Evolutionary conservation across 2,888 invertebrate species (phyloP), one percentile per base, ranked within the genome.

Genomic region (Temnothorax unifasciatus): DNA sequence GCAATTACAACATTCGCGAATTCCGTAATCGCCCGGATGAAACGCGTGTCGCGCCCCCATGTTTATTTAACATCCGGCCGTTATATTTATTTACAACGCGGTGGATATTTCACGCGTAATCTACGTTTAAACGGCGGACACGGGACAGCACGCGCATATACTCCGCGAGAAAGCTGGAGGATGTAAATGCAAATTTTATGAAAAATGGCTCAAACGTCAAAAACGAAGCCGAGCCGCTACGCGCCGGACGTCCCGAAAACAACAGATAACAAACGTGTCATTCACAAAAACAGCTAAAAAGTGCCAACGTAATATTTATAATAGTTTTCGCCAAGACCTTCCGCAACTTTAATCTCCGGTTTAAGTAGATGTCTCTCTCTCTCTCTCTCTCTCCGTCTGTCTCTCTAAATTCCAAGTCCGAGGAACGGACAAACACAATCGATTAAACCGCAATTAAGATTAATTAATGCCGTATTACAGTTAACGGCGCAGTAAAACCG

Each of bases 151-250:
- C n/a, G 52, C 9, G 29, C 6, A 18, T 54, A 13, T n/a, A 38
- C 41, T 50, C 44, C 11, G 73, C 41, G 52, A 34, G 25, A 44
- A 57, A 68, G 21, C 44, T 25, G 34, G 29, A 44, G n/a, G 8
- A 25, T 59, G 75, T 74, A 75, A 81, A 81, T 75, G 76, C 75
- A 81, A 81, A 81, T 81, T 81, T 75, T 47, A 74, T 73, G 79
- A 81, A 59, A 79, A 74, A 71, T 71, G 52, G 41, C 57, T 29
- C 34, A 11, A 34, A 79, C 41, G 52, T 69, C 41, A 34, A 74
- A 81, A 74, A n/a, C 57, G 74, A 34, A 61, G 18, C 18, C 34
- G 50, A 41, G n/a, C 41, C 25, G 21, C 25, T 52, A 41, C 41
- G 54, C 21, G 29, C 29, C 0, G n/a, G 50, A 71, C 41, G 15